Percentiles rank a stretch among this genome's conserved stretches.
These are phyloP conservation scores for Dipus sagitta DNA, from an alignment of 2,797 vertebrate genomes.

Conservation along the genomic window DNA sequence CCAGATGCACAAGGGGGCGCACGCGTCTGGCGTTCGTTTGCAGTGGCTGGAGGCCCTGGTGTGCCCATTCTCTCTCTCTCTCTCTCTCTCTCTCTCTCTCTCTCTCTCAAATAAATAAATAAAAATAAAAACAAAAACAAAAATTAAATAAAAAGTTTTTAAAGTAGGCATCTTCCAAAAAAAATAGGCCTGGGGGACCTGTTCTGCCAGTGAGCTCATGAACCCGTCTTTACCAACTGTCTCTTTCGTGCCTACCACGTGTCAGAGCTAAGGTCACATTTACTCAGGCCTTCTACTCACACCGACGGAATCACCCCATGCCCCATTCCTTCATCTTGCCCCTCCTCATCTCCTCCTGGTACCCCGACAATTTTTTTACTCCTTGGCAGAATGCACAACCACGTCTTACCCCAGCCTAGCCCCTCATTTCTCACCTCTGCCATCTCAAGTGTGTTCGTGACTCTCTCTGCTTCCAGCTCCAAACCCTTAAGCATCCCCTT, in stretches of 20 bases:
- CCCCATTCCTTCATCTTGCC: not conserved
- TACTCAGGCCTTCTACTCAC: fast-evolving
- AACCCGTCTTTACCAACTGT: not conserved
- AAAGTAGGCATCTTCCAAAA: too few relatives aligned
- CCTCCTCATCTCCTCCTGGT: too few relatives aligned
- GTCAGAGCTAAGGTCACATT: fast-evolving
- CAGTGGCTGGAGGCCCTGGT: too few relatives aligned
- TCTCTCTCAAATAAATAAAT: too few relatives aligned
- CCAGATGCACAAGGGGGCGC: too few relatives aligned
- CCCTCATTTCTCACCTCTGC: not conserved
- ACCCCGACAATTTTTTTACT: not conserved
- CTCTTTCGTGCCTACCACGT: fast-evolving
- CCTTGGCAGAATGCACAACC: not conserved
- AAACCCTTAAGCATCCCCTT: not conserved
- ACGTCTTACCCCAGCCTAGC: not conserved
- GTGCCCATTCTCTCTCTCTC: too few relatives aligned
- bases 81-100: too few relatives aligned
- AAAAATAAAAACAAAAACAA: too few relatives aligned
- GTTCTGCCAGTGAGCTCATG: not conserved
- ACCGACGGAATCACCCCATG: not conserved
- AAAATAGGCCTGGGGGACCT: not conserved
- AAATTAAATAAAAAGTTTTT: too few relatives aligned
- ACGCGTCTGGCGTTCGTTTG: too few relatives aligned
- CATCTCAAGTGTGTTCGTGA: not conserved
- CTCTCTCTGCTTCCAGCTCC: not conserved